These are phyloP conservation scores for Phortica variegata DNA, from an alignment of 1,140 invertebrate species.

Conservation along the genomic window DNA sequence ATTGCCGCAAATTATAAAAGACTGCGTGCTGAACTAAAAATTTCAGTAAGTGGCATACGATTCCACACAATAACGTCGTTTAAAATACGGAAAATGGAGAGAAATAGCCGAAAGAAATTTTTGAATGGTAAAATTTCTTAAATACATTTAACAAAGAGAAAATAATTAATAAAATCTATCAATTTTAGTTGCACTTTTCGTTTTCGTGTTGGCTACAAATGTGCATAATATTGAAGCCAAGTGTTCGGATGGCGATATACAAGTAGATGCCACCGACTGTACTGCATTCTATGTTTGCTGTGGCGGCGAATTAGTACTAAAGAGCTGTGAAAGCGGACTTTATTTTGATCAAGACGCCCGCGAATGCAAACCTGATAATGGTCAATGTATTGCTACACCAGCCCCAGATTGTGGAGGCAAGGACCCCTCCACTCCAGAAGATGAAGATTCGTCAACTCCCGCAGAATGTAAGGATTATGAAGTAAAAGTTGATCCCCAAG, in stretches of 20 bases:
- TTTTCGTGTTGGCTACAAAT: conserved; percentile 1
- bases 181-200: conserved; percentile 1
- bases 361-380: not conserved
- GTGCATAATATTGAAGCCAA: not conserved
- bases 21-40: no score
- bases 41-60: no score
- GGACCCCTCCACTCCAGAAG: no score
- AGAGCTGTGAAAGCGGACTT: not conserved
- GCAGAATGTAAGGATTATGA: conserved; percentile 2
- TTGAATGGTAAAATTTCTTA: no score
- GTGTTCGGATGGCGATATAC: conserved; percentile 7
- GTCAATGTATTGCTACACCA: not conserved
- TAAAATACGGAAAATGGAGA: no score
- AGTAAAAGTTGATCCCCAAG: conserved; percentile 2
- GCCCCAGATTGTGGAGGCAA: not conserved
- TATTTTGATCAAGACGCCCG: not conserved
- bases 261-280: conserved; percentile 8
- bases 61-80: no score
- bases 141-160: no score
- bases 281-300: conserved; percentile 8
- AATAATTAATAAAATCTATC: not conserved
- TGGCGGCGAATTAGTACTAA: conserved; percentile 4
- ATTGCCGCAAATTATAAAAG: no score
- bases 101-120: no score
- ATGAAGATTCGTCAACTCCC: no score